Evolutionary conservation across 2,113 vertebrate genomes (phyloP).

Genomic region (Forbesichthys agassizii): DNA sequence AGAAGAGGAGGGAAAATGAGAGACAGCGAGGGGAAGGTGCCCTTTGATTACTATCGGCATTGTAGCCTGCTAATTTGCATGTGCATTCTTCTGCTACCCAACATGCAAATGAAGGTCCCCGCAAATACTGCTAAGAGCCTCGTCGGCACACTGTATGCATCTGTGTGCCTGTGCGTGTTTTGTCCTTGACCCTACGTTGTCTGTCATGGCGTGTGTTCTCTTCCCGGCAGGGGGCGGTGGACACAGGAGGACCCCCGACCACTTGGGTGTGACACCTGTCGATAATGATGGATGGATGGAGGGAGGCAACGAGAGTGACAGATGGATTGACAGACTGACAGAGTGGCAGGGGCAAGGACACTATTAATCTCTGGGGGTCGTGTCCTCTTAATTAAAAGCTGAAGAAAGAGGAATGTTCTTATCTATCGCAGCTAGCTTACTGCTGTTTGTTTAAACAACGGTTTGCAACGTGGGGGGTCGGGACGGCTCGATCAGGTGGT

Average conservation of each 20-base stretch:
- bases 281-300: conserved; percentile 51
- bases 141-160: conserved; percentile 43
- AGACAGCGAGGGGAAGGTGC: conserved; percentile 61
- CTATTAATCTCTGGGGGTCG: conserved; percentile 61
- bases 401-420: not conserved
- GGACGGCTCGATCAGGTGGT: no score
- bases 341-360: conserved; percentile 42
- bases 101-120: conserved; percentile 66
- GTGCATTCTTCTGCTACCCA: conserved; percentile 61
- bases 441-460: no score
- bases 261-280: conserved; percentile 65
- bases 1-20: conserved; percentile 26
- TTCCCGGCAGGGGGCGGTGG: conserved; percentile 52
- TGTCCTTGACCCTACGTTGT: conserved; percentile 69
- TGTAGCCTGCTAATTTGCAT: conserved; percentile 64
- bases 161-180: conserved; percentile 26
- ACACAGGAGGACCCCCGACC: conserved; percentile 63
- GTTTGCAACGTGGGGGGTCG: no score
- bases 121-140: conserved; percentile 55
- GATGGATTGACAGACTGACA: conserved; percentile 52
- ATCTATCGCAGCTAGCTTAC: not conserved
- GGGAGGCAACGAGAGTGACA: conserved; percentile 20
- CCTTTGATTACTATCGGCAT: conserved; percentile 74
- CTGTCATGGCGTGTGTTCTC: conserved; percentile 65
- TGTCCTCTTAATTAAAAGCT: conserved; percentile 21